Evolutionary conservation across 2,797 vertebrate species (phyloP), one percentile per base, ranked within the genome.

Genomic region (Phoeniculus purpureus): DNA sequence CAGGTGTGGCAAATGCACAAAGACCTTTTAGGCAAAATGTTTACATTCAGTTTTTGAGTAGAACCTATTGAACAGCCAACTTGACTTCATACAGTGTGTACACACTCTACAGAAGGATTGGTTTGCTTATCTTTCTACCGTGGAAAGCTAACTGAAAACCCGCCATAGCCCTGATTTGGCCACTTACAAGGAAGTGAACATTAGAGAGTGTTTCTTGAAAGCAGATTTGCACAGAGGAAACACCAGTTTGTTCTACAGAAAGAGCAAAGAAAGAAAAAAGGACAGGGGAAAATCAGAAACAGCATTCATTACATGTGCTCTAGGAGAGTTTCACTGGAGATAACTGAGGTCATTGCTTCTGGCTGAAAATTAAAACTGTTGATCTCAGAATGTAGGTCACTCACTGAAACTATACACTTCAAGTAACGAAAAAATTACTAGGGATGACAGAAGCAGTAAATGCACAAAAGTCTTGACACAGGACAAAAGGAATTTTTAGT

Each of bases 151-250:
- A 89, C 31, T 7, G 6, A 83, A 91, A 86, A 93, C 68, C 75
- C 91, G 76, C 92, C 58, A 89, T 1, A 89, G 75, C 88, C 94
- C 93, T 96, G 83, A 93, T 96, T 96, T 97, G 94, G 97, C 95
- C 96, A 98, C 98, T 98, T 98, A 98, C 98, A 98, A 92, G 97
- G 96, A 91, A 93, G 96, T 90, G 93, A 94, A 94, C 96, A 96
- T 98, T 98, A 98, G 52, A 98, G 97, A 94, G 98, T 96, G 90
- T 98, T 99, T 98, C 98, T 97, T 97, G 97, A 98, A 84, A 98
- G 97, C 34, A 98, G 83, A 98, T 98, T 98, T 97, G 98, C 98
- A 94, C 98, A 99, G 96, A 98, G 97, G 97, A 98, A 98, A 98
- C 98, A 98, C 97, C 98, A 98, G 98, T 98, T 98, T 97, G 97